These are phyloP conservation scores for Scaptomyza tumidula DNA, from an alignment of 2,888 invertebrate species.

Conservation along the genomic window DNA sequence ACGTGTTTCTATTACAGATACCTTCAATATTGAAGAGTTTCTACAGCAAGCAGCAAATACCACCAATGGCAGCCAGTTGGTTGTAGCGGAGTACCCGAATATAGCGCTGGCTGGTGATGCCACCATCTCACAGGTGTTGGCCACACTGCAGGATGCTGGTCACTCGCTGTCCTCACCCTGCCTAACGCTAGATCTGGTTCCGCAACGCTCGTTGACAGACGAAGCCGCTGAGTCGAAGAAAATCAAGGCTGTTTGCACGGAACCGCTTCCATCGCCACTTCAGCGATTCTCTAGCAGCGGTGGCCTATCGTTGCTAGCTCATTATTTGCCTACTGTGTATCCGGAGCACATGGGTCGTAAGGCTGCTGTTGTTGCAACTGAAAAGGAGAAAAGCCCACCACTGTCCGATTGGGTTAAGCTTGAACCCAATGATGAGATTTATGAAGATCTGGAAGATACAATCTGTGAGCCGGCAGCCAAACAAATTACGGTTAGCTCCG, in stretches of 20 bases:
- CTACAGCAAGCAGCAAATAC: slow-evolving; percentile 74
- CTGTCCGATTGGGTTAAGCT: slow-evolving; percentile 85
- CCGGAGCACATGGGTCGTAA: slow-evolving; percentile 89
- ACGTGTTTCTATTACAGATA: slow-evolving; percentile 56
- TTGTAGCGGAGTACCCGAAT: slow-evolving; percentile 85
- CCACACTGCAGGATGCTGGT: slow-evolving; percentile 86
- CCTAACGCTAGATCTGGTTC: slow-evolving; percentile 82
- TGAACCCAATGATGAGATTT: slow-evolving; percentile 87
- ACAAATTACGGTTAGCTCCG: slow-evolving; percentile 86
- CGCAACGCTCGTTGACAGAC: slow-evolving; percentile 42
- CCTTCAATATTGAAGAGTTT: slow-evolving; percentile 81
- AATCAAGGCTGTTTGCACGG: slow-evolving; percentile 81
- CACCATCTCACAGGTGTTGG: slow-evolving; percentile 87
- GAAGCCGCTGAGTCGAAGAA: slow-evolving; percentile 48
- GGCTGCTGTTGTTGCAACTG: slow-evolving; percentile 85
- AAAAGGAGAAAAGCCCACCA: slow-evolving; percentile 84
- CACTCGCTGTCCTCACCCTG: slow-evolving; percentile 86
- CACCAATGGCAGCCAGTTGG: slow-evolving; percentile 84
- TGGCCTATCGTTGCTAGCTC: slow-evolving; percentile 94
- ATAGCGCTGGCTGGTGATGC: slow-evolving; percentile 86
- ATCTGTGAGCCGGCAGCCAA: slow-evolving; percentile 85
- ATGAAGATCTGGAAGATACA: slow-evolving; percentile 87
- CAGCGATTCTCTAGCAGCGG: slow-evolving; percentile 95
- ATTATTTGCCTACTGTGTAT: slow-evolving; percentile 94
- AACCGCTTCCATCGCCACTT: slow-evolving; percentile 86